These are phyloP conservation scores for Listrodromus nycthemerus DNA, from an alignment of 2,888 invertebrate species.

Conservation along the genomic window DNA sequence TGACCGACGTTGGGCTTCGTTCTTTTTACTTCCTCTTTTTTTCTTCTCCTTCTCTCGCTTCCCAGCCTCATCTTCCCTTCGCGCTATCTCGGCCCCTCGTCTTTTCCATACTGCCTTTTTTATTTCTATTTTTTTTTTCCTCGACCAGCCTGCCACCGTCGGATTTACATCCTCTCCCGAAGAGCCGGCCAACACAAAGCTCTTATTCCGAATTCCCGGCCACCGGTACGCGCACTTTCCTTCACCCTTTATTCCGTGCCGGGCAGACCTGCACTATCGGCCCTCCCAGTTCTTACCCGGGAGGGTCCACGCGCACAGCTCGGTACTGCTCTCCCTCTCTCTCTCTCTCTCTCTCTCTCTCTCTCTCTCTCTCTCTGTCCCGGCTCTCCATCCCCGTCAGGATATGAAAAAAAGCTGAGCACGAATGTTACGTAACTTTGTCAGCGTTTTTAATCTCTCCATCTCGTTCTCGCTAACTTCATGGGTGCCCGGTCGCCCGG, in stretches of 20 bases:
- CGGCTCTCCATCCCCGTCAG: conserved; percentile 65
- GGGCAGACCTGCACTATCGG: conserved; percentile 35
- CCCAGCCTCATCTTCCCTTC: conserved; percentile 38
- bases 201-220: conserved; percentile 68
- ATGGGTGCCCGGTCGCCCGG: conserved; percentile 15
- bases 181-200: conserved; percentile 58
- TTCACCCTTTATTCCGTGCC: conserved; percentile 59
- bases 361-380: conserved; percentile 64
- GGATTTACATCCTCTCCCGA: conserved; percentile 64
- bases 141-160: conserved; percentile 34
- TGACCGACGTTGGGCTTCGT: conserved; percentile 45
- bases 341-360: too few relatives aligned
- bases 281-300: conserved; percentile 44
- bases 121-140: conserved; percentile 40
- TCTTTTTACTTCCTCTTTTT: conserved; percentile 43
- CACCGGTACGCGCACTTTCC: conserved; percentile 39
- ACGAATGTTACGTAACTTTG: conserved; percentile 81
- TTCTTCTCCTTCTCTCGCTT: conserved; percentile 31
- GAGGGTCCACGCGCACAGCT: conserved; percentile 23
- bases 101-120: conserved; percentile 15
- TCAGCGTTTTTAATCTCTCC: conserved; percentile 81
- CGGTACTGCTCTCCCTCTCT: conserved; percentile 38
- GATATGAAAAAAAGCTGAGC: conserved; percentile 75
- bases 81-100: conserved; percentile 8
- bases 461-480: conserved; percentile 47